Evolutionary conservation across 2,797 vertebrate species (phyloP).

Genomic region (Miichthys miiuy): DNA sequence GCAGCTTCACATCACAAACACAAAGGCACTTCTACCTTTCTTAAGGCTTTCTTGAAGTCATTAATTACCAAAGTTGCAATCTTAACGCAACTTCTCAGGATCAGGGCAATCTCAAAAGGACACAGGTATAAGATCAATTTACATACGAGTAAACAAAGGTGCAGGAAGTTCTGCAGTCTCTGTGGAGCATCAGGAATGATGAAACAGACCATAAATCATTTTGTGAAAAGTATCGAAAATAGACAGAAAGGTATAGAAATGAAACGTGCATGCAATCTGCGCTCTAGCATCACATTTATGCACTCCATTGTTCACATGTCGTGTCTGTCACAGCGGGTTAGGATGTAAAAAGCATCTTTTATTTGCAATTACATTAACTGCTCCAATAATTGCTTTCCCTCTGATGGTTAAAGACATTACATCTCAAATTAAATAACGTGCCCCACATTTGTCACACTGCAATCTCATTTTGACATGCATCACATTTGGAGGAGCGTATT

Average conservation of each 20-base stretch:
- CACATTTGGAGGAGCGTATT: not conserved
- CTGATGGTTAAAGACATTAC: constrained; percentile 8
- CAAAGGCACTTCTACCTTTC: constrained; percentile 31
- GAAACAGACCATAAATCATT: constrained; percentile 41
- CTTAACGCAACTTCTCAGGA: constrained; percentile 33
- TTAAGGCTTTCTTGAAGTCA: constrained; percentile 15
- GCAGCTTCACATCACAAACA: constrained; percentile 45
- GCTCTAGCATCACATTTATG: not conserved
- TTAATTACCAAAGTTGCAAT: constrained; percentile 44
- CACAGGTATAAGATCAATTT: not conserved
- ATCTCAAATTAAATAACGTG: constrained; percentile 30
- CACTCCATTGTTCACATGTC: not conserved
- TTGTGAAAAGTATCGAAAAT: not conserved
- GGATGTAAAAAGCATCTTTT: not conserved
- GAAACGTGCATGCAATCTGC: not conserved
- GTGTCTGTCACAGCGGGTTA: constrained; percentile 3
- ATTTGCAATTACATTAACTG: constrained; percentile 6
- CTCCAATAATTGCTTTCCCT: constrained; percentile 2
- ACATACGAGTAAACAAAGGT: constrained; percentile 13
- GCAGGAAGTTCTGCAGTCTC: not conserved
- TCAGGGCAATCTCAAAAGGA: not conserved
- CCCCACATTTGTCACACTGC: constrained; percentile 17
- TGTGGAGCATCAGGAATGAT: constrained; percentile 4
- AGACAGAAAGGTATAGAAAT: not conserved
- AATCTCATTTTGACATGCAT: constrained; percentile 13